Conservation (phyloP, 2,113 vertebrate genomes). For the Saimiri boliviensis region DNA sequence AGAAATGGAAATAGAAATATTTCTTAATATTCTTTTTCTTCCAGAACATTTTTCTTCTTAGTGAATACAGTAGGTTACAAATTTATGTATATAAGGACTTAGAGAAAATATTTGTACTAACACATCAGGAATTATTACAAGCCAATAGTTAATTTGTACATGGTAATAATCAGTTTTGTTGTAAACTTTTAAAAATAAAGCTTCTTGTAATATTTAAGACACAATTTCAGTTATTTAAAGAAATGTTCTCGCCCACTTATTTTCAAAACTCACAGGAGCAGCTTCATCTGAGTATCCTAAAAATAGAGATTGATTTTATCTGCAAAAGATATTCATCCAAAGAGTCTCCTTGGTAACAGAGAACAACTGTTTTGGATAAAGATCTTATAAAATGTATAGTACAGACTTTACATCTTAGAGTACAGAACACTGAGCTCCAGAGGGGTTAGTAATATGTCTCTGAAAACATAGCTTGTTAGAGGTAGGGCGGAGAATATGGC, state of each 20-base stretch:
- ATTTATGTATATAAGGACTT: neutral
- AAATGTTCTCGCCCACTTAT: neutral
- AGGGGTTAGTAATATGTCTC: neutral
- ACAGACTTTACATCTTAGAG: neutral
- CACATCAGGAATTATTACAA: neutral
- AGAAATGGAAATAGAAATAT: too few relatives aligned
- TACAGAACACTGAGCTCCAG: neutral
- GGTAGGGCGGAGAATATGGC: neutral
- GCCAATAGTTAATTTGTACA: neutral
- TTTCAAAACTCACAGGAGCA: neutral
- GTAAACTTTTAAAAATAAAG: neutral
- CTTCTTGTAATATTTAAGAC: neutral
- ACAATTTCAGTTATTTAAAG: slow-evolving; percentile 5
- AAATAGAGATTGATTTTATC: neutral
- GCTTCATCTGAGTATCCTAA: neutral
- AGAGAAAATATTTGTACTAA: slow-evolving; percentile 17
- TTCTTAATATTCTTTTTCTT: slow-evolving; percentile 33
- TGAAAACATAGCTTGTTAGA: neutral
- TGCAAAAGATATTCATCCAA: neutral
- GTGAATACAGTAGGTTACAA: slow-evolving; percentile 39
- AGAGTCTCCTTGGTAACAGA: neutral
- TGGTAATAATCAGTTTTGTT: slow-evolving; percentile 12
- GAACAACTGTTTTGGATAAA: neutral
- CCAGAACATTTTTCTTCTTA: neutral
- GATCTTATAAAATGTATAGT: neutral